Percentiles rank a stretch among this genome's conserved stretches.
Conservation (phyloP, 2,113 vertebrate species). For the Chaenocephalus aceratus region DNA sequence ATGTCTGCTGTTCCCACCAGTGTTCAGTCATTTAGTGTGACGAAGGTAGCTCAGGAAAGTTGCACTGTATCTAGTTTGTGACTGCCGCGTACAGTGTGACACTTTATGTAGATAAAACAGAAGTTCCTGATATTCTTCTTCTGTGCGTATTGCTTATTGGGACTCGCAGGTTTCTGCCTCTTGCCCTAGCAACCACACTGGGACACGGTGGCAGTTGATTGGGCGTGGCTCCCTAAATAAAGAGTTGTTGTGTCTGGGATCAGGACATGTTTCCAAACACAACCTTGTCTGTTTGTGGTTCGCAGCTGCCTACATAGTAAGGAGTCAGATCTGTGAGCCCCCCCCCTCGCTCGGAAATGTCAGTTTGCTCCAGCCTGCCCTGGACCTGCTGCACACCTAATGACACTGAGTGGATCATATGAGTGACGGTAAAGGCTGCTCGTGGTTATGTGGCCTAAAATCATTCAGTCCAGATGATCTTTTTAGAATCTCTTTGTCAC, state of each 20-base stretch:
- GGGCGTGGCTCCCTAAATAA: constrained; percentile 78
- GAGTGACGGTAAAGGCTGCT: not conserved
- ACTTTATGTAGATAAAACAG: not conserved
- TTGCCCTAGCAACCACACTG: constrained; percentile 57
- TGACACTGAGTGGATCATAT: not conserved
- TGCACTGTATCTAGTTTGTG: not conserved
- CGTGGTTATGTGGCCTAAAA: not conserved
- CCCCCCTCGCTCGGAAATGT: not conserved
- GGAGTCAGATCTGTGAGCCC: constrained; percentile 45
- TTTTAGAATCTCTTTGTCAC: not conserved
- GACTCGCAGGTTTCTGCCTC: constrained; percentile 34
- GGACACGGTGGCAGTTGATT: constrained; percentile 65
- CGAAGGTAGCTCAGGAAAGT: not conserved
- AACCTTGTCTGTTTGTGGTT: constrained; percentile 75
- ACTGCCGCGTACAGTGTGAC: too few relatives aligned
- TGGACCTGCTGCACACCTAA: not conserved
- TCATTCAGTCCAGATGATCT: not conserved
- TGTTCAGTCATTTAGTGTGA: not conserved
- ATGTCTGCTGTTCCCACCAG: constrained; percentile 39
- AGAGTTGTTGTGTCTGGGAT: constrained; percentile 80
- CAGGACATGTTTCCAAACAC: constrained; percentile 70
- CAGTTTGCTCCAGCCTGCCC: not conserved
- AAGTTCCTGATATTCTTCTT: not conserved
- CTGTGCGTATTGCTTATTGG: constrained; percentile 1
- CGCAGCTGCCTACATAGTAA: constrained; percentile 67